phyloP scores from a whole-genome alignment of 2,797 vertebrate genomes.

The Australoheros facetus region DNA sequence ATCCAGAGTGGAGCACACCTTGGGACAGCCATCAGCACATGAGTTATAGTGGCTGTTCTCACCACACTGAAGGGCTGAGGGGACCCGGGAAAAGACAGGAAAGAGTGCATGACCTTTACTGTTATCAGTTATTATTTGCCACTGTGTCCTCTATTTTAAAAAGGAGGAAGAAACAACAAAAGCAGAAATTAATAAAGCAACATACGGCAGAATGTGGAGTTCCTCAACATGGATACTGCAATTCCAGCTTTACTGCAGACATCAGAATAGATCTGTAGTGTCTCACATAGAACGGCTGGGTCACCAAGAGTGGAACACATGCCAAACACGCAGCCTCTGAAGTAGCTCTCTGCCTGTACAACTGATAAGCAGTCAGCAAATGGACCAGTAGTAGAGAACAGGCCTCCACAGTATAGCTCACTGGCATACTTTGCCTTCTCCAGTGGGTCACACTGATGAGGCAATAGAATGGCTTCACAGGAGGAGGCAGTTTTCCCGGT shows the following conservation, averaged over 20 bases:
- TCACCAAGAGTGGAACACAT: conserved; percentile 82
- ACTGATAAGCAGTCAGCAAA: conserved; percentile 79
- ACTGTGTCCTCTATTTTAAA: background rate
- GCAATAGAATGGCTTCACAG: conserved; percentile 72
- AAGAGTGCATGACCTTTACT: background rate
- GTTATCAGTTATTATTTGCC: background rate
- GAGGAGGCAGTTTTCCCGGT: conserved; percentile 32
- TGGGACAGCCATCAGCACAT: conserved; percentile 81
- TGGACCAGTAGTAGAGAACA: conserved; percentile 76
- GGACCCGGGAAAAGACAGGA: background rate
- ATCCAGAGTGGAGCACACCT: conserved; percentile 75
- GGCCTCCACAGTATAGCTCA: conserved; percentile 80
- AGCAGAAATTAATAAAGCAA: conserved; percentile 27
- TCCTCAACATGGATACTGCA: conserved; percentile 79
- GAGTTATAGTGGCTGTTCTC: conserved; percentile 84
- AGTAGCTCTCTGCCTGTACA: conserved; percentile 78
- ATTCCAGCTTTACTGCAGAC: conserved; percentile 82
- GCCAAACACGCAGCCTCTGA: conserved; percentile 80
- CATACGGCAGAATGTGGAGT: conserved; percentile 84
- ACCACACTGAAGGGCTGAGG: conserved; percentile 79
- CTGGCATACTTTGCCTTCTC: conserved; percentile 73
- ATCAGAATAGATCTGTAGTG: conserved; percentile 74
- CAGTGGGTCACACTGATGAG: conserved; percentile 69
- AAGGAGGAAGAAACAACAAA: conserved; percentile 1
- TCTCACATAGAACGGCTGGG: conserved; percentile 72